A percentile compares a stretch with the other conserved stretches of the same genome.
These are phyloP conservation scores for Ypsolopha scabrella DNA, from an alignment of 2,888 invertebrate genomes.

Conservation along the genomic window DNA sequence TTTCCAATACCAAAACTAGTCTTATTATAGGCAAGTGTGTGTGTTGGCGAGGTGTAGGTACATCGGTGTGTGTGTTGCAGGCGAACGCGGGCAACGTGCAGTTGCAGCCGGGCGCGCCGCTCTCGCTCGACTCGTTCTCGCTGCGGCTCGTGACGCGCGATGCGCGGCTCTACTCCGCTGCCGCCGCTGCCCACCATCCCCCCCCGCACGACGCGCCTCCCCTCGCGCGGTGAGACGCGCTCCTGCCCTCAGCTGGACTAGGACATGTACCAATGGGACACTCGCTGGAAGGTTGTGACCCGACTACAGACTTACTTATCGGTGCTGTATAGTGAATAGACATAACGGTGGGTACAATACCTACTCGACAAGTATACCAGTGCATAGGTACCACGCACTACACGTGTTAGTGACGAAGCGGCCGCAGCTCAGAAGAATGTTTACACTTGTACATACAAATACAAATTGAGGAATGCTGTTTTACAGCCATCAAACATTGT, in stretches of 20 bases:
- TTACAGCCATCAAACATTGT: too few relatives aligned
- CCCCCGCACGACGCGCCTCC: not conserved
- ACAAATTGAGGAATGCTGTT: too few relatives aligned
- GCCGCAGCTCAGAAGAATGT: too few relatives aligned
- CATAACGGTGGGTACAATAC: too few relatives aligned
- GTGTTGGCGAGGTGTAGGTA: not conserved
- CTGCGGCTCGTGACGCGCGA: slow-evolving; percentile 28
- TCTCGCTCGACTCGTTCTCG: slow-evolving; percentile 29
- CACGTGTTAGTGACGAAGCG: too few relatives aligned
- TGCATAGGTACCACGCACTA: too few relatives aligned
- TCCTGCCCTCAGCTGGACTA: slow-evolving; percentile 8
- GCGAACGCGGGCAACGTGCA: slow-evolving; percentile 45
- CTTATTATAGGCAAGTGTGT: not conserved
- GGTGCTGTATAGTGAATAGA: too few relatives aligned
- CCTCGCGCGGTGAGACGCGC: not conserved
- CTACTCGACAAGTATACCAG: too few relatives aligned
- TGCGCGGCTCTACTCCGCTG: slow-evolving; percentile 23
- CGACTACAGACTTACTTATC: not conserved
- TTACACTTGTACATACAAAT: too few relatives aligned
- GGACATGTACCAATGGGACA: not conserved
- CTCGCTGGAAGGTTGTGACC: not conserved
- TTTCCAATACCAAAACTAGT: too few relatives aligned
- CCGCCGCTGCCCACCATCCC: slow-evolving; percentile 12
- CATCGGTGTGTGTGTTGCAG: slow-evolving; percentile 15
- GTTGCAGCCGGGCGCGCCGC: slow-evolving; percentile 27